Conservation (phyloP, 2,113 vertebrate genomes). For the Austrofundulus limnaeus region DNA sequence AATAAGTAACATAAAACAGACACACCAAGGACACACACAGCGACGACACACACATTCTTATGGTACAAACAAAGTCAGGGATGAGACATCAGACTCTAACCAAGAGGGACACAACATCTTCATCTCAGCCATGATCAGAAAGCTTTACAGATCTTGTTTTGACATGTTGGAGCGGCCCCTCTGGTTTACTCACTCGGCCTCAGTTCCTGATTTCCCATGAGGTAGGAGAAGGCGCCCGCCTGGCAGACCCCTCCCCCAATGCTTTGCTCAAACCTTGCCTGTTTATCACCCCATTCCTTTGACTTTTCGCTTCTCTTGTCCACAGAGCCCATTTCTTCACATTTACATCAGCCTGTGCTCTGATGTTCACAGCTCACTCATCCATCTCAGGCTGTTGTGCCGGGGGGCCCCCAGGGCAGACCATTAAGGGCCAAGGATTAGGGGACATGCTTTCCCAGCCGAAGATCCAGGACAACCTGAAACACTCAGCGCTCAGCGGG, state of each 20-base stretch:
- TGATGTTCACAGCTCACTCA: constrained; percentile 60
- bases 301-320: constrained; percentile 48
- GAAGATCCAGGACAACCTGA: constrained; percentile 60
- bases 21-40: background rate
- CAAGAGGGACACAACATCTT: constrained; percentile 46
- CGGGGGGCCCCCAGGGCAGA: constrained; percentile 26
- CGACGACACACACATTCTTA: constrained; percentile 4
- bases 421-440: constrained; percentile 60
- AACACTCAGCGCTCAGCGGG: constrained; percentile 18
- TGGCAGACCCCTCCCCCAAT: constrained; percentile 11
- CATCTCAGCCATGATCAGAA: constrained; percentile 47
- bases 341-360: constrained; percentile 72
- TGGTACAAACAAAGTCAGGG: constrained; percentile 31
- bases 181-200: constrained; percentile 27
- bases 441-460: constrained; percentile 38
- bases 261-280: constrained; percentile 1
- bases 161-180: constrained; percentile 31
- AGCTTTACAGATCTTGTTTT: constrained; percentile 52
- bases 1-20: background rate
- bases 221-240: constrained; percentile 15
- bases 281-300: constrained; percentile 43
- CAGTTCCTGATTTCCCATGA: constrained; percentile 46
- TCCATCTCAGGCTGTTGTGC: constrained; percentile 45
- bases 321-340: constrained; percentile 65
- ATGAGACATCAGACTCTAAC: constrained; percentile 13